Conservation (phyloP, 2,113 vertebrate genomes). For the Sapayoa aenigma region DNA sequence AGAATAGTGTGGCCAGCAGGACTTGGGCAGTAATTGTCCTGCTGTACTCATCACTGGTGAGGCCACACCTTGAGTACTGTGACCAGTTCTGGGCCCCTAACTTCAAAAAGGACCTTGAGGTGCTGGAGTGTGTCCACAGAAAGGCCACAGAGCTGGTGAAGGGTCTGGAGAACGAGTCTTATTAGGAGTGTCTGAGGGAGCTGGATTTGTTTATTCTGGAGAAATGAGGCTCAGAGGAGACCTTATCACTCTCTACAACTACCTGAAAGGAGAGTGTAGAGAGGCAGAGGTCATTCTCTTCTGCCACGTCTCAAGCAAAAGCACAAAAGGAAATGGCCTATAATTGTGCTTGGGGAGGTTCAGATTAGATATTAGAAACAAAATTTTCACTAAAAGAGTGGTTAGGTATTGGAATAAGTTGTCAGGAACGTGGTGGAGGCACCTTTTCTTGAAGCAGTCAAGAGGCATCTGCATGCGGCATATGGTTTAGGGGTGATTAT, state of each 20-base stretch:
- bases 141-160: background rate
- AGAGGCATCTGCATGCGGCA: background rate
- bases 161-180: background rate
- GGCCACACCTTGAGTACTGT: background rate
- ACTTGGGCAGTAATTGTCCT: background rate
- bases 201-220: background rate
- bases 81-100: background rate
- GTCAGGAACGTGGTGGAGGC: background rate
- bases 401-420: background rate
- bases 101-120: background rate
- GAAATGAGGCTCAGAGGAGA: background rate
- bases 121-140: background rate
- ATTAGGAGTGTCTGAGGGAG: background rate
- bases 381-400: background rate
- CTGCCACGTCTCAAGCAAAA: background rate
- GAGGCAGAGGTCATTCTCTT: background rate
- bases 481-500: background rate
- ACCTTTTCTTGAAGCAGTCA: background rate
- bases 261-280: background rate
- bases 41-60: background rate
- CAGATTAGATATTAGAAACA: background rate
- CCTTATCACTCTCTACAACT: background rate
- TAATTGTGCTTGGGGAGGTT: background rate
- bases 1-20: background rate
- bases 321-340: background rate